Conservation (phyloP, 2,113 vertebrate species). For the rabbit (Oryctolagus cuniculus) region DNA sequence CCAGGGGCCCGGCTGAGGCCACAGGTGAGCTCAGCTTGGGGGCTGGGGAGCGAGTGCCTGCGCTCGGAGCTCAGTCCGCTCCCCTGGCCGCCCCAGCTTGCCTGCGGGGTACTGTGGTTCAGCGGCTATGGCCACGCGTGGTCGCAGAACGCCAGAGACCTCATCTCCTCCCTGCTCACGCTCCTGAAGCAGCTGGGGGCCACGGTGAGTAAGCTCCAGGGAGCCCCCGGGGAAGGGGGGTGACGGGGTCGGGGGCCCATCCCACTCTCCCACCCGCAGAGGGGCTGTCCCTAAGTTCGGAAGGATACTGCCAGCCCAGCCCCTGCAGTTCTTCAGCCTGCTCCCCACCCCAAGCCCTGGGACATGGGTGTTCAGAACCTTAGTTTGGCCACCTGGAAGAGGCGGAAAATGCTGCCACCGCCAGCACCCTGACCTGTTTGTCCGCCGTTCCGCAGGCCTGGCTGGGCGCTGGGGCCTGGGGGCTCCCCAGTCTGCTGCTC, state of each 20-base stretch:
- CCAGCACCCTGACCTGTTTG: conserved; percentile 47
- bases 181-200: conserved; percentile 84
- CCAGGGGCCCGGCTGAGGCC: neutral
- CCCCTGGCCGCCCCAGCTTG: conserved; percentile 86
- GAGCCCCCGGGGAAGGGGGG: neutral
- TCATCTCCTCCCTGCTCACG: conserved; percentile 86
- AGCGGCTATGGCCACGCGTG: conserved; percentile 87
- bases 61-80: neutral
- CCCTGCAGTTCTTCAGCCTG: neutral
- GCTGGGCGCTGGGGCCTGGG: conserved; percentile 86
- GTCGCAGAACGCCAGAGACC: conserved; percentile 88
- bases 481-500: conserved; percentile 88
- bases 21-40: neutral
- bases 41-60: neutral
- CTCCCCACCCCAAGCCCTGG: neutral
- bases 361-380: neutral
- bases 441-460: conserved; percentile 86
- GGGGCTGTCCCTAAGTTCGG: neutral
- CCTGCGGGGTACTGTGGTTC: conserved; percentile 90
- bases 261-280: neutral
- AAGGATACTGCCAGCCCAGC: neutral
- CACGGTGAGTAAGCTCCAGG: conserved; percentile 67
- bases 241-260: neutral
- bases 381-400: neutral
- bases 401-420: neutral